phyloP scores from a whole-genome alignment of 1,140 invertebrate genomes.

The Melanaphis sacchari region DNA sequence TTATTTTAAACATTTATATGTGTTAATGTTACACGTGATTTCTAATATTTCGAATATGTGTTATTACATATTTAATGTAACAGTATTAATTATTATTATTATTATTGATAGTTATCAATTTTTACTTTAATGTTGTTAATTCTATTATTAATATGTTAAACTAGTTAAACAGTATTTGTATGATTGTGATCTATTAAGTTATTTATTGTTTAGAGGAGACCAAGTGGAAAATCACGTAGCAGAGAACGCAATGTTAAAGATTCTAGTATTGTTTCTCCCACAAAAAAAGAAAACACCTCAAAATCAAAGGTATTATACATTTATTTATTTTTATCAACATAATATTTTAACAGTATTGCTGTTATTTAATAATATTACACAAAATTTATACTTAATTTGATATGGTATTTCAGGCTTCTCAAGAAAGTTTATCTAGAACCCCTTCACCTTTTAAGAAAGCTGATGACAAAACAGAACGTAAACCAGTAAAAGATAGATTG shows the following conservation, averaged over 20 bases:
- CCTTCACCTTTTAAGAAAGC: conserved; percentile 62
- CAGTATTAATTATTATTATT: no score
- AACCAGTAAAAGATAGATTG: conserved; percentile 53
- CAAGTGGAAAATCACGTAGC: conserved; percentile 30
- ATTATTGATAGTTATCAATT: no score
- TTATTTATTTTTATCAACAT: neutral
- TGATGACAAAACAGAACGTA: conserved; percentile 59
- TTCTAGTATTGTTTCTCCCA: conserved; percentile 29
- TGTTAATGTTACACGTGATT: no score
- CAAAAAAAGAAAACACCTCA: conserved; percentile 43
- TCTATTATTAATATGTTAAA: neutral
- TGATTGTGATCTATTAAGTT: neutral
- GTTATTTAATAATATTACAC: conserved; percentile 4
- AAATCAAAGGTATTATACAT: conserved; percentile 10
- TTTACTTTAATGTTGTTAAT: no score
- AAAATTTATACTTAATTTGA: neutral
- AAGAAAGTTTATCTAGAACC: conserved; percentile 61
- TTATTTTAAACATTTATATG: no score
- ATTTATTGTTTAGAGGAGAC: neutral
- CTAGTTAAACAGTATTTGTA: neutral
- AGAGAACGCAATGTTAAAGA: neutral
- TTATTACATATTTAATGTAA: no score
- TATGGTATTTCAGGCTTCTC: conserved; percentile 54
- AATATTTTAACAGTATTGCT: neutral
- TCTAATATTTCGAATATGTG: no score